Evolutionary conservation across 2,113 vertebrate species (phyloP).

Genomic region (Psophia crepitans): DNA sequence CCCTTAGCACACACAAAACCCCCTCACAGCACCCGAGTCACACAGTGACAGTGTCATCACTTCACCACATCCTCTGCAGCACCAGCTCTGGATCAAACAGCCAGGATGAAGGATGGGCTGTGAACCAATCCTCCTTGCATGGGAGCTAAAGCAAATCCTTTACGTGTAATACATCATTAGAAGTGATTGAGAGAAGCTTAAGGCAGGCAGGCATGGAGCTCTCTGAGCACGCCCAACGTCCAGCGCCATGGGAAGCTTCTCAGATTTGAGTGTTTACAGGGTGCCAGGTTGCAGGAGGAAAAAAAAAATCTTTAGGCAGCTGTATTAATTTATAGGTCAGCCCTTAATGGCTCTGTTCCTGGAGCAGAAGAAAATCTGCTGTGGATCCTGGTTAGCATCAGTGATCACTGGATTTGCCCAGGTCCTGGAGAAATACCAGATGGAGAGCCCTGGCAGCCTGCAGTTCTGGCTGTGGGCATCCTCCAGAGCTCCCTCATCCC

Average conservation of each 20-base stretch:
- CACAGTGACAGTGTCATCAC: not conserved
- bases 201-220: not conserved
- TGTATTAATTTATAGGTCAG: conserved; percentile 25
- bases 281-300: not conserved
- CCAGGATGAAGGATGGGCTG: not conserved
- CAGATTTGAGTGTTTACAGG: not conserved
- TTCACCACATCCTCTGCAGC: accelerated
- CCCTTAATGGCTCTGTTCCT: not conserved
- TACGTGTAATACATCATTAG: not conserved
- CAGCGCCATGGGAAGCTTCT: not conserved
- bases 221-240: not conserved
- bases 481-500: not conserved
- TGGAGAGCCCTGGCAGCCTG: not conserved
- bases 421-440: conserved; percentile 16
- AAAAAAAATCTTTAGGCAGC: not conserved
- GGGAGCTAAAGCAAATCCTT: not conserved
- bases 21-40: not conserved
- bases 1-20: not conserved
- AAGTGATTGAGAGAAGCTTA: not conserved
- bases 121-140: not conserved
- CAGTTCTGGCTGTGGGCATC: accelerated
- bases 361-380: not conserved
- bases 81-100: not conserved
- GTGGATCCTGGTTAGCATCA: conserved; percentile 10
- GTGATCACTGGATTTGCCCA: not conserved